These are phyloP conservation scores for Crenuchus spilurus DNA, from an alignment of 2,797 vertebrate species.

Conservation along the genomic window DNA sequence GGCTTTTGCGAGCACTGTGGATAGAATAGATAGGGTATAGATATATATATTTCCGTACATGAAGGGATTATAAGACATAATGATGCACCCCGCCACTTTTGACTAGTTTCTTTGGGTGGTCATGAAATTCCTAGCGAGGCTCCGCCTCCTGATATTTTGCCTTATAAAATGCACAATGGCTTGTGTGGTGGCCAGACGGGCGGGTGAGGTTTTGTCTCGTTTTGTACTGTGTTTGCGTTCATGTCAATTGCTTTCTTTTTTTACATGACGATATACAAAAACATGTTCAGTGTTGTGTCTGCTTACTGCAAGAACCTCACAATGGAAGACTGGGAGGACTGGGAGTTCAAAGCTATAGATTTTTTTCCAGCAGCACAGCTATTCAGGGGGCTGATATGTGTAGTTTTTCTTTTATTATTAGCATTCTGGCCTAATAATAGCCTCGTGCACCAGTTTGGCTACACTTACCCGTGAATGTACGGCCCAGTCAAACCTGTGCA, in stretches of 20 bases:
- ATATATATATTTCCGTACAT: conserved; percentile 8
- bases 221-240: conserved; percentile 77
- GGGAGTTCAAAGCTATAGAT: no score
- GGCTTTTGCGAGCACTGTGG: conserved; percentile 16
- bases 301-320: conserved; percentile 54
- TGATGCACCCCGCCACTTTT: conserved; percentile 42
- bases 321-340: not conserved
- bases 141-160: conserved; percentile 89
- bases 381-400: not conserved
- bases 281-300: conserved; percentile 60
- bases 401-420: not conserved
- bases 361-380: no score
- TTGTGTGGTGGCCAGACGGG: conserved; percentile 63
- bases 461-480: conserved; percentile 45
- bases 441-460: no score
- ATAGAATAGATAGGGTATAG: not conserved
- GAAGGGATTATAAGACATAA: not conserved
- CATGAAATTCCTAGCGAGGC: conserved; percentile 83
- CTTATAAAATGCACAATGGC: conserved; percentile 93
- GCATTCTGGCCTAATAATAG: no score
- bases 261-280: conserved; percentile 55
- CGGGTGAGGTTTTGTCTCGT: conserved; percentile 69
- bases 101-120: conserved; percentile 58
- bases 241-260: conserved; percentile 62
- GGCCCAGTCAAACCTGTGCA: conserved; percentile 21